Evolutionary conservation across 1,140 invertebrate genomes (phyloP), one percentile per base, ranked within the genome.

Genomic region (Brachionus asplanchnoidis): DNA sequence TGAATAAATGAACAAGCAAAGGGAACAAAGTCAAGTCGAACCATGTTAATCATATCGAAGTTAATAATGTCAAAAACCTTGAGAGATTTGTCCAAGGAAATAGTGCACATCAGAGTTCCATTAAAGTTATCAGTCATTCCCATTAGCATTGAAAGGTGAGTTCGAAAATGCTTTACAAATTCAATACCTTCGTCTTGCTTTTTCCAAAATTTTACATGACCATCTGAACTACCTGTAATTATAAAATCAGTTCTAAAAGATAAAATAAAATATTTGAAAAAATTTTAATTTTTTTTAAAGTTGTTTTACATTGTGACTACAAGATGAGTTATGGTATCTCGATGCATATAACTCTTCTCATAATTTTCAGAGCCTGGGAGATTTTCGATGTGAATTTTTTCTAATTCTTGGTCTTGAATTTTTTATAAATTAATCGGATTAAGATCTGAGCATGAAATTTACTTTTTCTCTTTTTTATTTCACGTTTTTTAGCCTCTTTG

Each of bases 21-120:
- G 9, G 97, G 97, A 3, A 92, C 90, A 91, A 93, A 99, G 40
- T 94, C 93, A 79, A 99, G 88, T 87, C 94, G 94, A 86, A 98
- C 93, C 93, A 99, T 99, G 89, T 99, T 99, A 75, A 99, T 99
- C 97, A 99, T 91, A 95, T 94, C 95, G 93, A 99, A 98, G 91
- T 99, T 99, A 32, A 97, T 91, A 84, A 99, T 94, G 92, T 99
- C 97, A 91, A 99, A 99, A 1, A 99, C 93, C 92, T 99, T 99
- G 20, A 98, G 91, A 23, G 95, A 94, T 89, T 97, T 96, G 91
- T 99, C 98, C 36, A 93, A 91, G n/a, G 96, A 96, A 1, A 96
- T 92, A 2, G 97, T 97, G 87, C 94, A 95, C 2, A 97, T 92
- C 17, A 98, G 91, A 46, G 94, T 93, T 12, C 97, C 98, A 86